phyloP scores from a whole-genome alignment of 2,113 vertebrate species.

The Anguilla rostrata region DNA sequence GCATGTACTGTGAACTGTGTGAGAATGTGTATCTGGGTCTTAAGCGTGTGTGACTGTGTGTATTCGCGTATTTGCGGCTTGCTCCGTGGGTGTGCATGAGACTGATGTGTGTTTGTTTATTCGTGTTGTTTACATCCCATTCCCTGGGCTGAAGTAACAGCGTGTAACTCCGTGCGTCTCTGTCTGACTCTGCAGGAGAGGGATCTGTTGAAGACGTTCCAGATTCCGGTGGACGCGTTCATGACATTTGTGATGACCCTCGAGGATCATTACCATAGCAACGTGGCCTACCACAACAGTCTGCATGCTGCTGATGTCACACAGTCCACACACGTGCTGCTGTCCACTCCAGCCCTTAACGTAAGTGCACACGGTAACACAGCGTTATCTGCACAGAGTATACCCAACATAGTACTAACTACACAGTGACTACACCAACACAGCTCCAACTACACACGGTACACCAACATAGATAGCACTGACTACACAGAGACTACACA shows the following conservation, averaged over 20 bases:
- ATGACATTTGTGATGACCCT: constrained; percentile 87
- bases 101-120: too few species aligned
- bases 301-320: constrained; percentile 89
- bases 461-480: too few species aligned
- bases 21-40: not conserved
- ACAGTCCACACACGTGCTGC: constrained; percentile 90
- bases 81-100: not conserved
- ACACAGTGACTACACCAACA: not conserved
- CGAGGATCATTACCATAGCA: constrained; percentile 91
- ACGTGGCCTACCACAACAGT: constrained; percentile 95
- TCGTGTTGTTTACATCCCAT: too few species aligned
- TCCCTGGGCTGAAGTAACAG: too few species aligned
- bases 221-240: constrained; percentile 85
- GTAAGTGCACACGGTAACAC: constrained; percentile 60
- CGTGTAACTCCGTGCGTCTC: not conserved
- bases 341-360: constrained; percentile 85
- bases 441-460: too few species aligned
- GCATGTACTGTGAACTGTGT: constrained; percentile 70
- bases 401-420: not conserved
- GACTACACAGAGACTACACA: too few species aligned
- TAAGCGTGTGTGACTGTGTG: not conserved
- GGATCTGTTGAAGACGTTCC: constrained; percentile 87
- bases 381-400: not conserved
- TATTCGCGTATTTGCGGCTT: constrained; percentile 15
- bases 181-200: constrained; percentile 72